Base-by-base conservation (phyloP, 2,113 vertebrate species). In the Mirza zaza region DNA sequence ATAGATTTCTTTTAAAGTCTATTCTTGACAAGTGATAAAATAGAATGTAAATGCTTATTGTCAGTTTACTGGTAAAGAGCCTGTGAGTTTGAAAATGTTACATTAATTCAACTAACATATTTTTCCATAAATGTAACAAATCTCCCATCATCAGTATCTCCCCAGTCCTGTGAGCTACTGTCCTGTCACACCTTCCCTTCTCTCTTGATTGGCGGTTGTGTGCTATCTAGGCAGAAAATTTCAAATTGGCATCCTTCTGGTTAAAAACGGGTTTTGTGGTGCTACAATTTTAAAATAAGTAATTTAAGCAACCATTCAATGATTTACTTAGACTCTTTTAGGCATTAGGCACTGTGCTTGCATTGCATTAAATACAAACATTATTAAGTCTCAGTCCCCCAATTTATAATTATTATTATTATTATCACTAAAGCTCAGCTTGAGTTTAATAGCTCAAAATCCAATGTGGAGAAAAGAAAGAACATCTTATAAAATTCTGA, bases 271-370 rank as follows among this genome's bases (percentile, higher is more conserved):
- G 34, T 84, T 87, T 55, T 36, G 17, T 84, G 36, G 3, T 71
- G 6, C 6, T 85, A 50, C 9, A 67, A 63, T 84, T 91, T 90
- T 94, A 82, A 96, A 88, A 80, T 86, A 65, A 91, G 27, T 76
- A 55, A 84, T 59, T 81, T 7, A 0, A 85, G 23, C 2, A 96
- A 94, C 87, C 12, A 77, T 14, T 85, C 11, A 65, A 10, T 67
- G 12, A 82, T 45, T 75, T 70, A 50, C 34, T 76, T 63, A 55
- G 21, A 70, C 34, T 76, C 50, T 59, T 84, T 93, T 65, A 93
- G 18, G 3, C 21, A 81, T 42, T 76, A 70, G 6, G 6, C 2
- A 90, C 1, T 80, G 17, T 86, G 48, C 29, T 70, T 45, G 4
- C 52, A 57, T 84, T 83, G 17, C 8, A 17, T 39, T 81, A 94